Evolutionary conservation across 2,113 vertebrate genomes (phyloP).

Genomic region (Lates calcarifer): DNA sequence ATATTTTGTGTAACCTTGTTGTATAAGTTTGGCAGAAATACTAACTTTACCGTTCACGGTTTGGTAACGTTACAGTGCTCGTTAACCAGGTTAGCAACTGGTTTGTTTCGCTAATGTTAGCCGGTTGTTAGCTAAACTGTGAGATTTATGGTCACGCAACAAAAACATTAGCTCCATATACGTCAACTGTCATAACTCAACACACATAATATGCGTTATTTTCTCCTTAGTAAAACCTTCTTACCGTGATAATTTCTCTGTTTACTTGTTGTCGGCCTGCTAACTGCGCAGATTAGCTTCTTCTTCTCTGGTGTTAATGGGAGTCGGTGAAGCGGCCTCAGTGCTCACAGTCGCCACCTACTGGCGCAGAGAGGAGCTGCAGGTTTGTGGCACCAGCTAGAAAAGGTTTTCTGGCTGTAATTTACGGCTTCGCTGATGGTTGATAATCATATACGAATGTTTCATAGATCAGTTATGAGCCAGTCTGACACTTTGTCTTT

Average conservation of each 20-base stretch:
- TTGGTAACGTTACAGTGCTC: neutral
- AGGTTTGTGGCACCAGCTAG: neutral
- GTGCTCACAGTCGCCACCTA: neutral
- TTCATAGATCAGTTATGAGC: too few species aligned
- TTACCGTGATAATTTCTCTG: slow-evolving; percentile 20
- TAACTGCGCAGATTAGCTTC: neutral
- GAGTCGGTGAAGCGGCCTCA: rapidly evolving
- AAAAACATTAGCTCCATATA: too few species aligned
- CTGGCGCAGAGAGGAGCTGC: neutral
- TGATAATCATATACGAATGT: too few species aligned
- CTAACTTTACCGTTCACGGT: too few species aligned
- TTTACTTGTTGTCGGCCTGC: slow-evolving; percentile 18
- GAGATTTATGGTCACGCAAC: neutral
- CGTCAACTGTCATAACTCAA: neutral
- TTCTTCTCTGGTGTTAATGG: slow-evolving; percentile 22
- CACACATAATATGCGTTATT: rapidly evolving
- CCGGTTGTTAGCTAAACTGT: neutral
- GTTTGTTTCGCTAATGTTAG: neutral
- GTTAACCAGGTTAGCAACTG: neutral
- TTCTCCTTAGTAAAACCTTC: rapidly evolving
- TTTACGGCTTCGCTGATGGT: neutral
- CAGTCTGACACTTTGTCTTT: too few species aligned
- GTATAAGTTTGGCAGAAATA: too few species aligned
- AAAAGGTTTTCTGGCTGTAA: too few species aligned
- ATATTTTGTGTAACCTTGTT: neutral